Evolutionary conservation across 1,140 invertebrate species (phyloP).

Genomic region (Lepidurus arcticus): DNA sequence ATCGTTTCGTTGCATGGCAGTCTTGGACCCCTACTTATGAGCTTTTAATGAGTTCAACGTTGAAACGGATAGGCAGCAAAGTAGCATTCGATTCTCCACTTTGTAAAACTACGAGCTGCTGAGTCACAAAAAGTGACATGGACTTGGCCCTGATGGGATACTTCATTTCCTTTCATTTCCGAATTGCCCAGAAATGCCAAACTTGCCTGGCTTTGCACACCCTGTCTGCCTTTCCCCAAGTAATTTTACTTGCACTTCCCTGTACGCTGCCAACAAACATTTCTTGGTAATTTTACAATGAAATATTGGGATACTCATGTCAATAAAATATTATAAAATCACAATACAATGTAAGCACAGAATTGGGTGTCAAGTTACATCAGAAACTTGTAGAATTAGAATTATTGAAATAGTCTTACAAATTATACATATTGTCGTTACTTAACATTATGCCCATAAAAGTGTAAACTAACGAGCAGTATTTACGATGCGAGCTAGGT

Average conservation of each 20-base stretch:
- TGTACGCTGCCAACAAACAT: too few relatives aligned
- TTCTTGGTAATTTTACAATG: neutral
- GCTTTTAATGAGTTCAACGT: conserved; percentile 5
- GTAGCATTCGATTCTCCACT: neutral
- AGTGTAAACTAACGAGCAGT: too few relatives aligned
- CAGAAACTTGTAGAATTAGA: too few relatives aligned
- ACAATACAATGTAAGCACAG: too few relatives aligned
- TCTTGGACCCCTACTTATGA: neutral
- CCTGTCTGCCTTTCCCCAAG: neutral
- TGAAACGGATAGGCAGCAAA: conserved; percentile 4
- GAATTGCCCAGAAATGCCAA: neutral
- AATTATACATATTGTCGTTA: too few relatives aligned
- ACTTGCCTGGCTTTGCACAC: neutral
- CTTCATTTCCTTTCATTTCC: neutral
- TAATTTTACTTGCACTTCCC: neutral
- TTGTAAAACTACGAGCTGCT: neutral
- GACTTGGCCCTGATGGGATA: neutral
- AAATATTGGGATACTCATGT: neutral
- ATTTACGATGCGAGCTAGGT: too few relatives aligned
- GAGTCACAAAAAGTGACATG: neutral
- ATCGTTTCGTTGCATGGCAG: conserved; percentile 5
- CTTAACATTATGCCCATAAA: too few relatives aligned
- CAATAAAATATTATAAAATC: too few relatives aligned
- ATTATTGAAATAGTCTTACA: too few relatives aligned
- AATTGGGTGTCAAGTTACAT: too few relatives aligned